Evolutionary conservation across 2,113 vertebrate species (phyloP).

Genomic region (Takifugu flavidus): DNA sequence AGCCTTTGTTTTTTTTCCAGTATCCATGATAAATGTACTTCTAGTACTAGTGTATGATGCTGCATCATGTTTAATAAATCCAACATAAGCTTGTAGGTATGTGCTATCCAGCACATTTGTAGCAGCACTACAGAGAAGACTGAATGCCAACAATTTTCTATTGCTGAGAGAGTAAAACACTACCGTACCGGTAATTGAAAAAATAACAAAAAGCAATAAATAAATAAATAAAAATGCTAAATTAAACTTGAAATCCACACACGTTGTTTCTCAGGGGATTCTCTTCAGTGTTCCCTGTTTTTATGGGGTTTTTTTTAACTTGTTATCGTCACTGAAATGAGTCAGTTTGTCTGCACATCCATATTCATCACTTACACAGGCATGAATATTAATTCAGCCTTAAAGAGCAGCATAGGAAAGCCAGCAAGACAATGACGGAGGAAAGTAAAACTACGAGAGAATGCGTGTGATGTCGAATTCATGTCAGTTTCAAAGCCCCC

Average conservation of each 20-base stretch:
- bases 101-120: too few relatives aligned
- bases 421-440: conserved; percentile 38
- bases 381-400: conserved; percentile 68
- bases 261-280: conserved; percentile 51
- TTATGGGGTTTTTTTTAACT: conserved; percentile 33
- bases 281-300: conserved; percentile 26
- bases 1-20: too few relatives aligned
- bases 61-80: too few relatives aligned
- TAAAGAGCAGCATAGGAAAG: conserved; percentile 33
- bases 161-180: too few relatives aligned
- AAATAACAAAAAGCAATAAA: not conserved
- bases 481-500: conserved; percentile 67
- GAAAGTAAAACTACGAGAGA: conserved; percentile 45
- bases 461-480: conserved; percentile 54
- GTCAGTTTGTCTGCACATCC: conserved; percentile 57
- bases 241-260: conserved; percentile 48
- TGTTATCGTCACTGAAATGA: conserved; percentile 61
- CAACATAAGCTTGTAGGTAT: too few relatives aligned
- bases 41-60: too few relatives aligned
- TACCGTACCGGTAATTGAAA: not conserved
- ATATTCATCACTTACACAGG: conserved; percentile 62
- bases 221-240: conserved; percentile 9
- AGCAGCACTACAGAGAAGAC: too few relatives aligned
- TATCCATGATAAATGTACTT: too few relatives aligned
- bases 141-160: too few relatives aligned